Evolutionary conservation across 2,113 vertebrate species (phyloP), one percentile per base, ranked within the genome.

Genomic region (Gila orcuttii): DNA sequence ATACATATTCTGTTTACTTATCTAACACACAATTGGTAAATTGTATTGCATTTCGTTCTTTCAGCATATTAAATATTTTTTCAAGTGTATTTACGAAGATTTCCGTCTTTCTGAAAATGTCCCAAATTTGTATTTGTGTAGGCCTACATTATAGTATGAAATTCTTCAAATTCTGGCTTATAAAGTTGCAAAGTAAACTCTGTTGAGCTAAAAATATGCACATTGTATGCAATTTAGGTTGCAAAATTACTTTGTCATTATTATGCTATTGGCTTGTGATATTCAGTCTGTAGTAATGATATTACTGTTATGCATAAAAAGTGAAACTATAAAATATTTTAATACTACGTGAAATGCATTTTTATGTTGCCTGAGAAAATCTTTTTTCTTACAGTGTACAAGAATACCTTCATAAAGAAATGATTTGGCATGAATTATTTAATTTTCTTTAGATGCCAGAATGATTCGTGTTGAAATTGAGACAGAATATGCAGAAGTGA

Each of bases 401-500:
- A 28, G 55, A 33, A 55, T n/a, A 8, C 3, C 47, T 12, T 17
- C 47, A 76, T 52, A 76, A 52, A 75, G 19, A 57, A 52, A 31
- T 57, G 1, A 57, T 78, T 78, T 78, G 52, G 75, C 47, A 55
- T 11, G 0, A 10, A 55, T 78, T 78, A 0, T 0, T 55, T 31
- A 4, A 31, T 21, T 78, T 6, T 9, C 33, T 78, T 52, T 7
- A 33, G 17, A 55, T 55, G 47, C 75, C 75, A 57, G n/a, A 31
- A 78, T 57, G 25, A 57, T 47, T 87, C 8, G 59, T 57, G 45
- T 76, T 57, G n/a, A 52, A 76, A 60, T 57, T 2, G 39, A 55
- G 69, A 42, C 10, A 76, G 64, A 50, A 68, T 17, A 17, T 55
- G 66, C 68, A 55, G n/a, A 13, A 60, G 12, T 64, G 42, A 57